Percentiles rank a stretch among this genome's conserved stretches.
Conservation (phyloP, 2,113 vertebrate genomes). For the Opisthocomus hoazin region DNA sequence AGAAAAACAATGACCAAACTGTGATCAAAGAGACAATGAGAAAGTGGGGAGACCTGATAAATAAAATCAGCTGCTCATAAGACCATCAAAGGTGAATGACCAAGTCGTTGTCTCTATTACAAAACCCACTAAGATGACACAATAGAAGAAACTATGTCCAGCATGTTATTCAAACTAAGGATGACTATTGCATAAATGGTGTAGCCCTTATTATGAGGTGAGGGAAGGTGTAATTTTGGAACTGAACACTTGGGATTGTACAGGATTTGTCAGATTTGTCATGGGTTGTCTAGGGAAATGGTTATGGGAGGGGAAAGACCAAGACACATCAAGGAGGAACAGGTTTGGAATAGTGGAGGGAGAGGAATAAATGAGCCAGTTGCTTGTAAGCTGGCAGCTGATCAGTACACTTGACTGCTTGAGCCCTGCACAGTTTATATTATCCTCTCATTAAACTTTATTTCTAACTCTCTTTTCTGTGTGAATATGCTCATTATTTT, state of each 20-base stretch:
- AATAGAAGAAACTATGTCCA: not conserved
- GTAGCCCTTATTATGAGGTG: not conserved
- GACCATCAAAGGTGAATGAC: not conserved
- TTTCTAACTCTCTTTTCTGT: not conserved
- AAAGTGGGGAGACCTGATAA: not conserved
- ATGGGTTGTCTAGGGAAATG: not conserved
- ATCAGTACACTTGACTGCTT: not conserved
- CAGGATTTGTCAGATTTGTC: not conserved
- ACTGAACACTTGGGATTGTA: not conserved
- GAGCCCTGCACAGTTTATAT: not conserved
- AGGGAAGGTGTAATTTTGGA: not conserved
- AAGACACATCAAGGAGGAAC: not conserved
- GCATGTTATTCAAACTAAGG: not conserved
- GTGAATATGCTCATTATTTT: not conserved
- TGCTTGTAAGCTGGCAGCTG: not conserved
- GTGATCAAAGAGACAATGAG: not conserved
- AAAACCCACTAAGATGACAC: not conserved
- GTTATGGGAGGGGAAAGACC: not conserved
- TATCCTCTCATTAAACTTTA: not conserved
- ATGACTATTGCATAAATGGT: not conserved
- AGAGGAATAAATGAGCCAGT: not conserved
- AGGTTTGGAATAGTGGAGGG: not conserved
- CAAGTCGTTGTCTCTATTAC: not conserved
- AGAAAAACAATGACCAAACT: accelerated
- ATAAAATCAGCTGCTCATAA: not conserved